Conservation (phyloP, 1,140 invertebrate species). For the Gryllus bimaculatus region DNA sequence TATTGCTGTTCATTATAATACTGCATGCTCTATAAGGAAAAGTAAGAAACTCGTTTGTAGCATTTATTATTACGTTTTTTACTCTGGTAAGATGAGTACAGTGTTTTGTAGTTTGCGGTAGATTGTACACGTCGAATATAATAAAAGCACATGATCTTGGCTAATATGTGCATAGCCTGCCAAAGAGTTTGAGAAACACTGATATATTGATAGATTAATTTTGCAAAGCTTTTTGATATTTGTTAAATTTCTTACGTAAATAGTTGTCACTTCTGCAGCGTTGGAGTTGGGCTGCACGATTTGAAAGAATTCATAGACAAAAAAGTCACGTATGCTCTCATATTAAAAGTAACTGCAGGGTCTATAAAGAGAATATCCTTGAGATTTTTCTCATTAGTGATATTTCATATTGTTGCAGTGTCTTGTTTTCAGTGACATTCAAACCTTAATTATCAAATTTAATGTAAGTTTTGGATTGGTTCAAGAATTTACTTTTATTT, state of each 20-base stretch:
- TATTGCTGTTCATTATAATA: slow-evolving; percentile 14
- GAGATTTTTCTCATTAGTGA: background rate
- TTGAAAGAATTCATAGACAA: background rate
- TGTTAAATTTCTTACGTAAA: too few species aligned
- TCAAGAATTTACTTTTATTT: background rate
- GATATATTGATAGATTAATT: slow-evolving; percentile 2
- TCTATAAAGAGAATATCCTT: background rate
- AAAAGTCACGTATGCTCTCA: background rate
- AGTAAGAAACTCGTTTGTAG: slow-evolving; percentile 3
- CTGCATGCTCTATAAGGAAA: slow-evolving; percentile 14
- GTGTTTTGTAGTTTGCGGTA: slow-evolving; percentile 15
- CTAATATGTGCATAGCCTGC: slow-evolving; percentile 14
- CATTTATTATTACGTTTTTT: too few species aligned
- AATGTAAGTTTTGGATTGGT: background rate
- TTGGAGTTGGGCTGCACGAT: background rate
- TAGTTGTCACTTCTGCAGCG: too few species aligned
- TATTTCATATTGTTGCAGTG: background rate
- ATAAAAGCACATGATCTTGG: slow-evolving; percentile 1
- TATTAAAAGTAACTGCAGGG: background rate
- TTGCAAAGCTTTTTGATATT: background rate
- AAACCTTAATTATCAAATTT: background rate
- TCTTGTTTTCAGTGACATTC: background rate
- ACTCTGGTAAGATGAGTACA: too few species aligned
- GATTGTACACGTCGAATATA: background rate
- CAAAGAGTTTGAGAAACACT: slow-evolving; percentile 19